Evolutionary conservation across 2,113 vertebrate genomes (phyloP).

Genomic region (Climacteris rufus): DNA sequence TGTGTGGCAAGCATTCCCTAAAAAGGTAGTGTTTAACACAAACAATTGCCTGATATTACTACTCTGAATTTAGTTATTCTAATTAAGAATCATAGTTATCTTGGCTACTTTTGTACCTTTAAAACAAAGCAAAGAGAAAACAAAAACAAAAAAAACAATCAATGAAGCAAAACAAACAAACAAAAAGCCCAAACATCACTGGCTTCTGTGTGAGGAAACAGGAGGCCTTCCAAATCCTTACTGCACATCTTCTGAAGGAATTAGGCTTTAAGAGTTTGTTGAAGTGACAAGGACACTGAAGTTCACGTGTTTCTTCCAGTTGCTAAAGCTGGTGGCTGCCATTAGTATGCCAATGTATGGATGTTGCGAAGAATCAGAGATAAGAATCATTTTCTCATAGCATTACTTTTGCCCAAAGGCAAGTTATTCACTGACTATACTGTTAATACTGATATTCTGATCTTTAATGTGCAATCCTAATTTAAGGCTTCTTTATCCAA

Average conservation of each 20-base stretch:
- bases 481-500: background rate
- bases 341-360: background rate
- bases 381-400: background rate
- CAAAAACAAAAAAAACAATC: background rate
- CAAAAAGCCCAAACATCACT: background rate
- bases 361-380: background rate
- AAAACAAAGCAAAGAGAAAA: background rate
- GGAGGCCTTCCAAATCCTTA: background rate
- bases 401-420: background rate
- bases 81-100: background rate
- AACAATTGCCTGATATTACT: background rate
- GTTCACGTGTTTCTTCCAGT: background rate
- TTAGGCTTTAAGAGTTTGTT: background rate
- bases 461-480: background rate
- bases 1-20: background rate
- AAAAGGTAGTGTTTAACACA: background rate
- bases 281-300: background rate
- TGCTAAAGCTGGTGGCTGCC: background rate
- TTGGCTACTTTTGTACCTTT: background rate
- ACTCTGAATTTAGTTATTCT: background rate
- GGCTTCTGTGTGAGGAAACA: background rate
- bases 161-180: background rate
- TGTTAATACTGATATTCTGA: background rate
- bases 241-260: background rate
- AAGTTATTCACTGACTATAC: background rate